A percentile compares a stretch with the other conserved stretches of the same genome.
phyloP scores from a whole-genome alignment of 2,113 vertebrate species.

The Bathybates hornii region DNA sequence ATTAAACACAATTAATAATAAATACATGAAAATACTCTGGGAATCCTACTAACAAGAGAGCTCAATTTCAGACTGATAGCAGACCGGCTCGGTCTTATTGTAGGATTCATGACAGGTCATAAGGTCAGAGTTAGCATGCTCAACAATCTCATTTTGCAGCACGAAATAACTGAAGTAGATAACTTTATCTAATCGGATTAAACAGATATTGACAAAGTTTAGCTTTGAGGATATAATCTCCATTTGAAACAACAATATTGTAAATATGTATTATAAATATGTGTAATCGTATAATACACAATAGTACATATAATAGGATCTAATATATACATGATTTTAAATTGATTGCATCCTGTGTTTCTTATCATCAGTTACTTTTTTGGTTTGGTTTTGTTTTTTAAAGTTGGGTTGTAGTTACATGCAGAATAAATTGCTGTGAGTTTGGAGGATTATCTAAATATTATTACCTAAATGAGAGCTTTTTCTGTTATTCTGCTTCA shows the following conservation, averaged over 20 bases:
- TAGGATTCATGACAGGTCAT: neutral
- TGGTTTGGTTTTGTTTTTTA: neutral
- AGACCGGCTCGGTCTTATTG: neutral
- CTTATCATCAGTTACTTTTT: neutral
- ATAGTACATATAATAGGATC: neutral
- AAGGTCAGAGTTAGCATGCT: neutral
- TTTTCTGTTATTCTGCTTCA: conserved; percentile 14
- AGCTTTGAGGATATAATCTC: neutral
- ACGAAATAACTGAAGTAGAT: neutral
- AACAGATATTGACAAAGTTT: neutral
- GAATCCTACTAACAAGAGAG: neutral
- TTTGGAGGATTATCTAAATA: conserved; percentile 5
- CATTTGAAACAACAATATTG: neutral
- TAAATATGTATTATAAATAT: neutral
- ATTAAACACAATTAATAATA: neutral
- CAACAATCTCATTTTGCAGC: neutral
- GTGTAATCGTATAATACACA: neutral
- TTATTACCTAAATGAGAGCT: neutral
- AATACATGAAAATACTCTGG: neutral
- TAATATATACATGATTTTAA: neutral
- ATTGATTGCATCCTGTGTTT: neutral
- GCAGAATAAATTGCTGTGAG: neutral
- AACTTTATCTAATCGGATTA: neutral
- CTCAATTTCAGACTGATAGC: neutral
- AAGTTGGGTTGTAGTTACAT: neutral